A percentile compares a stretch with the other conserved stretches of the same genome.
phyloP scores from a whole-genome alignment of 1,140 invertebrate genomes.

The Heliconius hermathena region DNA sequence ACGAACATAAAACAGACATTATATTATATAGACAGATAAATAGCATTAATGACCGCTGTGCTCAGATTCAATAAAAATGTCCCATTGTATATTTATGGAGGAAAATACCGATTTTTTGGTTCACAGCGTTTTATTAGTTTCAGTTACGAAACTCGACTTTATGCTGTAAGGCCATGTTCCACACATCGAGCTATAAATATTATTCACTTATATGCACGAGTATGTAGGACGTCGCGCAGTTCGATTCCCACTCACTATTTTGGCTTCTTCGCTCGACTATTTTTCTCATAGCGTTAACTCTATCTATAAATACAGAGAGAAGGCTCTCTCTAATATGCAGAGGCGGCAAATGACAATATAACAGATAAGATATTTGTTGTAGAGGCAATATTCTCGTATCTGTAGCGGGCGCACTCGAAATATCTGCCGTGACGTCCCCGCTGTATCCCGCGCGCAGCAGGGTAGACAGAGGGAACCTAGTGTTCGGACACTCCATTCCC shows the following conservation, averaged over 20 bases:
- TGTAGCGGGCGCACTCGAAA: background rate
- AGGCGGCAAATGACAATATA: background rate
- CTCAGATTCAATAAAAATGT: background rate
- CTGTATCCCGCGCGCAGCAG: too few relatives aligned
- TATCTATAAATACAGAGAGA: background rate
- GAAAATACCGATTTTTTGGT: background rate
- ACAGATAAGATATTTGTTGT: background rate
- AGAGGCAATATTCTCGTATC: background rate
- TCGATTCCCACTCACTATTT: too few relatives aligned
- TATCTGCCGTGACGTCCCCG: too few relatives aligned
- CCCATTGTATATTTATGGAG: background rate
- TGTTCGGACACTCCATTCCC: too few relatives aligned
- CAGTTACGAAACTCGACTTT: background rate
- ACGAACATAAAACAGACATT: too few relatives aligned
- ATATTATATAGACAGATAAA: background rate
- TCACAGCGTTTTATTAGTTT: background rate
- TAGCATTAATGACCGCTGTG: background rate
- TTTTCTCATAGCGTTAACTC: background rate
- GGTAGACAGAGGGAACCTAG: too few relatives aligned
- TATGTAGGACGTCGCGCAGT: too few relatives aligned
- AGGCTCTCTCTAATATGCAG: too few relatives aligned
- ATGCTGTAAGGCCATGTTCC: background rate
- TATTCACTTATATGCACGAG: too few relatives aligned
- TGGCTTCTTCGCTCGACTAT: background rate
- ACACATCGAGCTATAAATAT: too few relatives aligned